Base-by-base conservation (phyloP, 2,113 vertebrate genomes). In the Rutilus rutilus region DNA sequence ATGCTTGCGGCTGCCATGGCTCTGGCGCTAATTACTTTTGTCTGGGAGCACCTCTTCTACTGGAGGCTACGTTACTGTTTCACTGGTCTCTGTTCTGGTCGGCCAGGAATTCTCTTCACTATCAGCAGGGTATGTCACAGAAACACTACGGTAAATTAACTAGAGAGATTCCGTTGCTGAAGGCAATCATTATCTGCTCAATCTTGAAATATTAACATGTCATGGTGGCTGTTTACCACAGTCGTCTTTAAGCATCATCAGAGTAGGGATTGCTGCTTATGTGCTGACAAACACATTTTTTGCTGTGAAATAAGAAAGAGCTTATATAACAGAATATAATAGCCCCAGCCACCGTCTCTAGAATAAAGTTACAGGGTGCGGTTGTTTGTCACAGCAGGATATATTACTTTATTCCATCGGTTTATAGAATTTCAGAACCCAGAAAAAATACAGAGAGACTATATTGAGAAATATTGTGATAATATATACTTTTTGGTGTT, bases 1-100 rank as follows among this genome's bases (percentile, higher is more conserved):
- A 99, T 99, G 98, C 94, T 99, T 73, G 98, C 98, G 5, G 97
- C 98, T 0, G 98, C 98, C 89, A 99, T 99, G 98, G 96, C 95
- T 0, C 96, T 99, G 86, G 96, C 97, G 83, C 96, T 99, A 84
- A 96, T 99, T 91, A 98, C 97, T 86, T 99, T 99, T 89, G 94
- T 98, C 87, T 99, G 97, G 88, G 98, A 99, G 79, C 98, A 99
- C 83, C 94, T 99, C 86, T 99, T 99, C 92, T 99, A 99, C 94
- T 99, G 98, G 98, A 97, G 97, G 88, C 95, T 99, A 73, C 94
- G 98, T 64, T 99, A 97, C 95, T 99, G 98, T 90, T 99, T 99
- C 94, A 99, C 97, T 0, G 98, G 98, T 8, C 94, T 99, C 81
- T 99, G 98, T 93, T 95, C 96, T 0, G 98, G 97, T 39, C 95